These are phyloP conservation scores for Thalassaphorura encarpata DNA, from an alignment of 1,140 invertebrate species.

Conservation along the genomic window DNA sequence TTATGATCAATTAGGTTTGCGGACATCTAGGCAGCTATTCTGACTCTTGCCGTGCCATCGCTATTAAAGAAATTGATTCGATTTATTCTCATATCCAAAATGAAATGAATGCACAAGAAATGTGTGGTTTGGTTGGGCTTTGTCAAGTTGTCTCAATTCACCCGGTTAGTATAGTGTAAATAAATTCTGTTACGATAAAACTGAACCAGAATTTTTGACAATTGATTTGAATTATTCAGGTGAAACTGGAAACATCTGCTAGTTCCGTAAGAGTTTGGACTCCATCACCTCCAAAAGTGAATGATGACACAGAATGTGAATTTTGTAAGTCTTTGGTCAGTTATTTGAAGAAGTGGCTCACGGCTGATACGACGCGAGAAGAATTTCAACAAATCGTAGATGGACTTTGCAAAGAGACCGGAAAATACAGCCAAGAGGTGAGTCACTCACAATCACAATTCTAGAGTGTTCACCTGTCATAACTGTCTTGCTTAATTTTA, in stretches of 20 bases:
- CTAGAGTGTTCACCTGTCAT: no score
- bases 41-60: slow-evolving; percentile 61
- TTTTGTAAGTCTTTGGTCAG: slow-evolving; percentile 68
- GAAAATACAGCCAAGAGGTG: slow-evolving; percentile 45
- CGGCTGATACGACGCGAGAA: slow-evolving; percentile 71
- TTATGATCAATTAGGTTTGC: slow-evolving; percentile 44
- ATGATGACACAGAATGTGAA: slow-evolving; percentile 62
- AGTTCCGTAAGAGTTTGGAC: slow-evolving; percentile 20
- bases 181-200: no score
- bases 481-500: slow-evolving; percentile 27
- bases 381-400: slow-evolving; percentile 67
- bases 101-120: slow-evolving; percentile 50
- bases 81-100: slow-evolving; percentile 52
- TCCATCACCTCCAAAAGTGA: slow-evolving; percentile 15
- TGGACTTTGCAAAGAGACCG: slow-evolving; percentile 69
- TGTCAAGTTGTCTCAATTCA: slow-evolving; percentile 41
- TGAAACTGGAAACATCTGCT: not conserved
- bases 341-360: slow-evolving; percentile 64
- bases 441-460: not conserved
- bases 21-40: slow-evolving; percentile 56
- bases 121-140: slow-evolving; percentile 64
- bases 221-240: not conserved
- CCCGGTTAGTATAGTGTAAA: no score
- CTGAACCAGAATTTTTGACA: not conserved
- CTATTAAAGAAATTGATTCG: slow-evolving; percentile 58